Conservation (phyloP, 2,113 vertebrate species). For the Progne subis region DNA sequence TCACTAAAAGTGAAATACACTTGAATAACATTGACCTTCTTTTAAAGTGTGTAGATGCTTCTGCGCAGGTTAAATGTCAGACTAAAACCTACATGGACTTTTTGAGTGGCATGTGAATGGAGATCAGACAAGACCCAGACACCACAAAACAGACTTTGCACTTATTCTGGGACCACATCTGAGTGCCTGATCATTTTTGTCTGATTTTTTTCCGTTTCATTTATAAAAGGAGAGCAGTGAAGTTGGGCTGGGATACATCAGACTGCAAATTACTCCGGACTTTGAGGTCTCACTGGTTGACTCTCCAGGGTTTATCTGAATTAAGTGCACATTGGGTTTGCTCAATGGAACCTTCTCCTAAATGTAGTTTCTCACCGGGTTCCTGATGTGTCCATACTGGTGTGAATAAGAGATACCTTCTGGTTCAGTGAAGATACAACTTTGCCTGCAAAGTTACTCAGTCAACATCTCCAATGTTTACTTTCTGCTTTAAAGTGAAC, state of each 20-base stretch:
- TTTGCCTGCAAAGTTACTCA: constrained; percentile 31
- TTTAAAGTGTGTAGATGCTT: not conserved
- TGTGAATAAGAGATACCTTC: constrained; percentile 60
- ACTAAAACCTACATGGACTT: not conserved
- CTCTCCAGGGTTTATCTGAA: constrained; percentile 44
- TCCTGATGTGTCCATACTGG: constrained; percentile 51
- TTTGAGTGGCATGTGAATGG: not conserved
- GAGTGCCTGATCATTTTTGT: not conserved
- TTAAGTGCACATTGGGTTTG: constrained; percentile 49
- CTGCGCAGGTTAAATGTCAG: not conserved
- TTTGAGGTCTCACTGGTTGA: constrained; percentile 34
- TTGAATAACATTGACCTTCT: not conserved
- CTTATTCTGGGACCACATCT: not conserved
- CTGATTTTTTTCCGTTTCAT: constrained; percentile 32
- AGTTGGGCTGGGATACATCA: constrained; percentile 34
- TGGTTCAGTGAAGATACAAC: constrained; percentile 46
- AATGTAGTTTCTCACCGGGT: not conserved
- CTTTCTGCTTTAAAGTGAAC: not conserved
- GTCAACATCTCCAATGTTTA: not conserved
- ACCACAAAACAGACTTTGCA: not conserved
- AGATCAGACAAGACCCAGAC: not conserved
- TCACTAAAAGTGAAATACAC: not conserved
- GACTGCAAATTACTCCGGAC: not conserved
- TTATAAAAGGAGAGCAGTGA: not conserved
- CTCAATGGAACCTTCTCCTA: constrained; percentile 39